Base-by-base conservation (phyloP, 2,888 invertebrate species). In the Diarsia dahlii region DNA sequence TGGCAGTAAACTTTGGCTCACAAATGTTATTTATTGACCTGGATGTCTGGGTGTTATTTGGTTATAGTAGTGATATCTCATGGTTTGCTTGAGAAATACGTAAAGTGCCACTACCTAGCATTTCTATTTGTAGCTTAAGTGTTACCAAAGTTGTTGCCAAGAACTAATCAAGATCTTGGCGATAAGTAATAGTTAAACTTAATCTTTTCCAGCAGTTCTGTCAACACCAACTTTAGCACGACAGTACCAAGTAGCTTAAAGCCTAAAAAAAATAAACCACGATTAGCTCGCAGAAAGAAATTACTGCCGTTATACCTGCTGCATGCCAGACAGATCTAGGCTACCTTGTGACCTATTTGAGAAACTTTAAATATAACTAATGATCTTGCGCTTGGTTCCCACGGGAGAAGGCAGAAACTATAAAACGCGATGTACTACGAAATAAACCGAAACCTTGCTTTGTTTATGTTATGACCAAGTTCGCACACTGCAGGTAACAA, bases 11-110 rank as follows among this genome's bases (percentile, higher is more conserved):
- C 39, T 48, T 83, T 48, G 45, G 66, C 45, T 69, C 67, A 20
- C 18, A n/a, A 63, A 74, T 74, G 23, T 48, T 9, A 62, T 62
- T 76, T 67, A 78, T 83, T 62, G 23, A 28, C 34, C 12, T n/a
- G 68, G 18, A 67, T 66, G 15, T 28, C 56, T 63, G n/a, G 46
- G 28, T 62, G 28, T 18, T 18, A 48, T 69, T 62, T 52, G 23
- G 4, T 18, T 15, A n/a, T 20, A 28, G 39, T 60, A n/a, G 3
- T 50, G 6, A 45, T 45, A 0, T 12, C 6, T 10, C 0, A 0
- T 23, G 8, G 28, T n/a, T 34, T 72, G 6, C 39, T 70, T 60
- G 45, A n/a, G 15, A n/a, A 48, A 65, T 28, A 45, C 2, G 4
- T 62, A 28, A 28, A 62, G 10, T 28, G 5, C 0, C 10, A 12